Evolutionary conservation across 2,113 vertebrate genomes (phyloP).

Genomic region (Telmatochromis brichardi): DNA sequence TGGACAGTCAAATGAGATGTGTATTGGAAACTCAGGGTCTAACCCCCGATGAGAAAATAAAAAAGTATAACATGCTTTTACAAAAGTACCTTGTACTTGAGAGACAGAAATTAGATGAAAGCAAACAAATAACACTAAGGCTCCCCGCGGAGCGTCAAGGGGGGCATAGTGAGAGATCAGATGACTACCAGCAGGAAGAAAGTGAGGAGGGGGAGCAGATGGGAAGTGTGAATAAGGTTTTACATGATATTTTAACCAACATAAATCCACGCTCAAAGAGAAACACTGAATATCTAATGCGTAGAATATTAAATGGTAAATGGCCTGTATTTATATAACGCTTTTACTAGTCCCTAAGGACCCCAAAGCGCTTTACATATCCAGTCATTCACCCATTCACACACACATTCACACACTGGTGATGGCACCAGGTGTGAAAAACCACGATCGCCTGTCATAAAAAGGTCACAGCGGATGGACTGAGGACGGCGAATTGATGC

Average conservation of each 20-base stretch:
- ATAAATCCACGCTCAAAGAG: background rate
- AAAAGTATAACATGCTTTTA: too few species aligned
- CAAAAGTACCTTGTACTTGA: accelerated
- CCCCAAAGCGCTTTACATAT: too few species aligned
- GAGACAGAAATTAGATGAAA: accelerated
- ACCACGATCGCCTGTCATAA: background rate
- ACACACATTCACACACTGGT: too few species aligned
- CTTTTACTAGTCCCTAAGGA: too few species aligned
- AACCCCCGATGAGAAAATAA: accelerated
- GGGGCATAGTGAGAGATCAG: accelerated
- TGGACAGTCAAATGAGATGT: too few species aligned
- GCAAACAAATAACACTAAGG: accelerated
- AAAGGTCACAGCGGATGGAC: accelerated
- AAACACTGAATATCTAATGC: background rate
- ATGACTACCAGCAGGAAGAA: too few species aligned
- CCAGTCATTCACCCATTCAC: too few species aligned
- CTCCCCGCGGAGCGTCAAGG: accelerated
- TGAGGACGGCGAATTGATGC: accelerated
- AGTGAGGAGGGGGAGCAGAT: accelerated
- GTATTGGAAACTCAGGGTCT: too few species aligned
- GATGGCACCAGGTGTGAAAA: too few species aligned
- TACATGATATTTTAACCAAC: accelerated
- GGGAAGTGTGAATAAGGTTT: background rate
- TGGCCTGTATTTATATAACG: too few species aligned
- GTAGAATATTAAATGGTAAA: background rate